Percentiles rank a stretch among this genome's conserved stretches.
Evolutionary conservation across 2,888 invertebrate genomes (phyloP).

Genomic region (Heliconius cydno): DNA sequence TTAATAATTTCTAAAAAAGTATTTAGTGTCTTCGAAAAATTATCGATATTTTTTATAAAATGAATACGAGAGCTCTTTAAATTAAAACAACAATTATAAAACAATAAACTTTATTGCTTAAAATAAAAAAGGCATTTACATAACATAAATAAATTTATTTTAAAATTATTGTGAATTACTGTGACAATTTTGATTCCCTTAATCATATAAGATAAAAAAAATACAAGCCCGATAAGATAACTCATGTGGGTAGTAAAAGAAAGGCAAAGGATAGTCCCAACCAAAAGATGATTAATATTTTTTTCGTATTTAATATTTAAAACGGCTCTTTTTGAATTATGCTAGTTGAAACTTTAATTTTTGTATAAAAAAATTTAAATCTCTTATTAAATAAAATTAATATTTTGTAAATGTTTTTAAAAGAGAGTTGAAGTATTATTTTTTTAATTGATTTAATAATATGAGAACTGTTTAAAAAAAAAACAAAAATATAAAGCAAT

Average conservation of each 20-base stretch:
- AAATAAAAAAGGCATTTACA: too few species aligned
- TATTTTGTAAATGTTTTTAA: too few species aligned
- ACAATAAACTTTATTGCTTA: too few species aligned
- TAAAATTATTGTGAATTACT: slow-evolving; percentile 90
- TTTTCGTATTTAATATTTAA: slow-evolving; percentile 3
- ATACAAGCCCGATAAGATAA: slow-evolving; percentile 82
- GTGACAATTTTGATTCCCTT: slow-evolving; percentile 91
- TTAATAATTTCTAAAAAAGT: too few species aligned
- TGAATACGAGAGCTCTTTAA: too few species aligned
- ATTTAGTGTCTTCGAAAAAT: too few species aligned
- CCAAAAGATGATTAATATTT: slow-evolving; percentile 64
- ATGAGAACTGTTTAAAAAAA: background rate
- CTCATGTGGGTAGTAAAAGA: slow-evolving; percentile 70
- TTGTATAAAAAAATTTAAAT: background rate
- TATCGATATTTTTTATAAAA: too few species aligned
- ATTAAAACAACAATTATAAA: too few species aligned
- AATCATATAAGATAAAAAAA: slow-evolving; percentile 97
- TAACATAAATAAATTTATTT: slow-evolving; percentile 84
- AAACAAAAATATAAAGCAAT: slow-evolving; percentile 10
- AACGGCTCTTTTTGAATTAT: background rate
- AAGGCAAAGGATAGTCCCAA: slow-evolving; percentile 76
- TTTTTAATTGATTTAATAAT: background rate
- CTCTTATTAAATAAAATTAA: too few species aligned
- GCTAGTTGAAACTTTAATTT: background rate
- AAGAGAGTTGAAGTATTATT: too few species aligned